Evolutionary conservation across 35 echinoderm and acorn worm genomes (phyloP), one percentile per base, ranked within the genome.

Genomic region (Ptychodera flava): DNA sequence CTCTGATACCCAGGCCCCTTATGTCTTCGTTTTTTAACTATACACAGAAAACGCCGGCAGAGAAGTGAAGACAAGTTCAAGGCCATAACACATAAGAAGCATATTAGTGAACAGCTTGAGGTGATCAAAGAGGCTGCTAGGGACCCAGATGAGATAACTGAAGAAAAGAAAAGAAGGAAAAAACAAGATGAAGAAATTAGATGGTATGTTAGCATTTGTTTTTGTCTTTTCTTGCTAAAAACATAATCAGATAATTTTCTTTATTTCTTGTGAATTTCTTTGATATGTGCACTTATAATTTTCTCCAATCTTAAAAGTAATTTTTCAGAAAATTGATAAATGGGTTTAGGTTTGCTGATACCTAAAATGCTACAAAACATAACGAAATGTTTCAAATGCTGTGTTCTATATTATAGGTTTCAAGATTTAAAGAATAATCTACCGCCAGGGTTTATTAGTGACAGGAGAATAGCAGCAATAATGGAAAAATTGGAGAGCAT

Each of bases 11-110:
- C n/a, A n/a, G n/a, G n/a, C n/a, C n/a, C n/a, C n/a, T n/a, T n/a
- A n/a, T n/a, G n/a, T n/a, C n/a, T n/a, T n/a, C n/a, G n/a, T n/a
- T n/a, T n/a, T n/a, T n/a, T n/a, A n/a, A n/a, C n/a, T n/a, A n/a
- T n/a, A n/a, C n/a, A n/a, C 77, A 99, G 96, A 80, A 94, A 94
- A 77, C 88, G 91, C 78, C 86, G 92, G 33, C 81, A 82, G 77
- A 53, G 96, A 31, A 93, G 90, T 79, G 96, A 94, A 80, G 88
- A 90, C 79, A 99, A 99, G 77, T 99, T 99, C 78, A 85, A 91
- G 79, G 81, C 90, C 10, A 99, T 99, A 31, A 91, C 85, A 2
- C 92, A 86, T 31, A 92, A 99, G 30, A 79, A 88, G 28, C 93
- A 99, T 86, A 94, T 99, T 88, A 91, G 96, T 76, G 36, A 85